phyloP scores from a whole-genome alignment of 1,140 invertebrate genomes.

The Camponotus floridanus region DNA sequence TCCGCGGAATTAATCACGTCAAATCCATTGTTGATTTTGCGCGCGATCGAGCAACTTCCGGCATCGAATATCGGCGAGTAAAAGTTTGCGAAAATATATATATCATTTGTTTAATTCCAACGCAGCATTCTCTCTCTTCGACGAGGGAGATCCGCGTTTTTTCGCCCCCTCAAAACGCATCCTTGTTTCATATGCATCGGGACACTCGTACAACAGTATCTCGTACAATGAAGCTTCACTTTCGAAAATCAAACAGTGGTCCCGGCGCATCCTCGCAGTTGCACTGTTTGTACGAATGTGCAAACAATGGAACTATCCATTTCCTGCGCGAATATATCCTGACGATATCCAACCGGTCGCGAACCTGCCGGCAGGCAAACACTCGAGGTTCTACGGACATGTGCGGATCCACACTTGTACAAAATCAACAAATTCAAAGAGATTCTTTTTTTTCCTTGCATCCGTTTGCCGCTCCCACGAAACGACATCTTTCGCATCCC shows the following conservation, averaged over 20 bases:
- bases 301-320: constrained; percentile 81
- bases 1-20: constrained; percentile 48
- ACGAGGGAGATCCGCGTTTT: background rate
- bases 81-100: constrained; percentile 6
- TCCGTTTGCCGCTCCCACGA: background rate
- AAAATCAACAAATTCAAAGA: constrained; percentile 38
- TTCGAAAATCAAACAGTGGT: constrained; percentile 83
- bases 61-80: background rate
- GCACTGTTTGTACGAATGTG: constrained; percentile 83
- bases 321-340: constrained; percentile 82
- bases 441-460: constrained; percentile 21
- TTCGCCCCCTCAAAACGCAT: constrained; percentile 38
- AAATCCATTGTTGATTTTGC: constrained; percentile 9
- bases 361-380: constrained; percentile 77
- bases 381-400: constrained; percentile 61
- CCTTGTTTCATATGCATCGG: constrained; percentile 61
- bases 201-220: constrained; percentile 57
- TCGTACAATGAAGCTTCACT: constrained; percentile 79
- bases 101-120: constrained; percentile 16
- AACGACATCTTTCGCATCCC: background rate
- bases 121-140: background rate
- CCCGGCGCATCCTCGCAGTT: constrained; percentile 76
- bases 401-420: constrained; percentile 53
- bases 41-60: constrained; percentile 14
- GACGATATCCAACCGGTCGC: constrained; percentile 78